A percentile compares a stretch with the other conserved stretches of the same genome.
Conservation (phyloP, 2,888 invertebrate genomes). For the Cancer borealis region DNA sequence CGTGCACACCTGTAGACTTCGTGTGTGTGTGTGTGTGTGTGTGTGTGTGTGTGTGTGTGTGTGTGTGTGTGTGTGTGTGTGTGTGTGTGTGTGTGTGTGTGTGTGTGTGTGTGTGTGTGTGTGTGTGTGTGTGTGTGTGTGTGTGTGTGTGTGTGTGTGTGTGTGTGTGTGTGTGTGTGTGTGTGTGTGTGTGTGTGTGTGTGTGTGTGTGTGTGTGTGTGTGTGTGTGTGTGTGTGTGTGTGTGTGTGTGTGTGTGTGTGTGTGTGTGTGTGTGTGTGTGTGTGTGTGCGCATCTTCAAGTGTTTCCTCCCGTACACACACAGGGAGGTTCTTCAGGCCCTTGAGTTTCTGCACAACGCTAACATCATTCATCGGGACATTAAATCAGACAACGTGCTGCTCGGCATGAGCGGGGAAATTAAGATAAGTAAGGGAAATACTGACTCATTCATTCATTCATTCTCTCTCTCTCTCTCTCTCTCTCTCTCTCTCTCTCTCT, state of each 20-base stretch:
- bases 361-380: conserved; percentile 81
- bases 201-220: neutral
- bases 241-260: neutral
- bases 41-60: neutral
- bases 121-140: neutral
- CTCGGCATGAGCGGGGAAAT: conserved; percentile 83
- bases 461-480: neutral
- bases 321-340: conserved; percentile 81
- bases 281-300: neutral
- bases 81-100: neutral
- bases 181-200: neutral
- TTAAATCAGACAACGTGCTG: conserved; percentile 83
- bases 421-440: conserved; percentile 80
- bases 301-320: neutral
- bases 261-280: neutral
- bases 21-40: too few species aligned
- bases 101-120: neutral
- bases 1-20: neutral
- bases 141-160: neutral
- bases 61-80: neutral
- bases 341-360: conserved; percentile 83
- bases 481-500: neutral
- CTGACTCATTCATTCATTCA: neutral
- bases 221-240: neutral
- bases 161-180: neutral